Evolutionary conservation across 1,140 invertebrate genomes (phyloP), one percentile per base, ranked within the genome.

Genomic region (Limonius californicus): DNA sequence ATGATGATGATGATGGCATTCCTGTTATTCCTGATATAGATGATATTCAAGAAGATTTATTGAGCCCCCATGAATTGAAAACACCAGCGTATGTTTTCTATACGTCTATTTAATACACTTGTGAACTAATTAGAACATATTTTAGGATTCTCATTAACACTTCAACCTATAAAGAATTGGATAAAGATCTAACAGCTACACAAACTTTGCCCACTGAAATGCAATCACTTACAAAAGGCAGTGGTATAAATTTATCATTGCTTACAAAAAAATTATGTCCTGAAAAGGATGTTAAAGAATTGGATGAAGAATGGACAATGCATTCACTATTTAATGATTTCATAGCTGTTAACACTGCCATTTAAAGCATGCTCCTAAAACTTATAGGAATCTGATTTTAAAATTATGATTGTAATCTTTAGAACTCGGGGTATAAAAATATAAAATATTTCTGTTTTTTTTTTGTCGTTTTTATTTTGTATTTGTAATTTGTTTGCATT

Each of bases 1-100:
- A 45, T 45, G 16, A 45, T 12, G 62, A 63, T 20, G 71, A 74
- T 18, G 73, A 74, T 71, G 73, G 75, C 57, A 76, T 76, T 59
- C 74, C 74, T 27, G 64, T 74, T 14, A 76, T 76, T 58, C 74
- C 74, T 45, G 74, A 76, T 64, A 76, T 76, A 62, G 74, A 76
- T 47, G 74, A 76, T 61, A 50, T 76, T 9, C 70, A 73, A 59
- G 72, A 74, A 61, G 73, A 76, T 57, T 57, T 66, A 14, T 47
- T 68, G 8, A 68, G 69, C 60, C 61, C 72, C 14, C 64, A 64
- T 21, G 73, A 76, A 64, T 62, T 69, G 2, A 72, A 72, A 61
- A 55, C 57, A 23, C 66, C 69, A 42, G 64, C 61, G 72, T 71
- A 69, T 55, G 67, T 64, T 1, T 27, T 27, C 9, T 27, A 27